These are phyloP conservation scores for Ceramica pisi DNA, from an alignment of 2,888 invertebrate species.

Conservation along the genomic window DNA sequence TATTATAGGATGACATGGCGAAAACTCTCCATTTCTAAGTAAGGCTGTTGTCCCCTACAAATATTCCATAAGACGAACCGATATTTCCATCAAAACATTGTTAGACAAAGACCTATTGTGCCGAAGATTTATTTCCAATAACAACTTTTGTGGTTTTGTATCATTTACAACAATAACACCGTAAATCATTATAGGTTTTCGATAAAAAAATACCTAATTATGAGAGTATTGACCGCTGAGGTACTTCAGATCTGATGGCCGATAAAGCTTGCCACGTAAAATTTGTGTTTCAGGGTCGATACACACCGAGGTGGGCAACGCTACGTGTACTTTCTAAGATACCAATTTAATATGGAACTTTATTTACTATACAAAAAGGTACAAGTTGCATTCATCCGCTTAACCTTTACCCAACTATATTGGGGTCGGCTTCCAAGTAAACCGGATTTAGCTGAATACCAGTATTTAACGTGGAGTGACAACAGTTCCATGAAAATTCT, in stretches of 20 bases:
- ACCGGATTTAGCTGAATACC: too few species aligned
- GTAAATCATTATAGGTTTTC: slow-evolving; percentile 37
- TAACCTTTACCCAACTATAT: too few species aligned
- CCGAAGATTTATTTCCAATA: slow-evolving; percentile 49
- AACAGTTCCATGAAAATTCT: too few species aligned
- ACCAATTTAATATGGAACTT: not conserved
- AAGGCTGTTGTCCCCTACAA: slow-evolving; percentile 11
- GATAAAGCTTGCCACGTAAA: slow-evolving; percentile 20
- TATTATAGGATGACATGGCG: not conserved
- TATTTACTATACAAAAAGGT: not conserved
- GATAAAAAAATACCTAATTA: slow-evolving; percentile 42
- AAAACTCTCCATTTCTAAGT: not conserved
- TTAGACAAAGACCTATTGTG: slow-evolving; percentile 26
- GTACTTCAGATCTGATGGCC: slow-evolving; percentile 21
- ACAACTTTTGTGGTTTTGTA: slow-evolving; percentile 31
- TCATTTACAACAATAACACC: slow-evolving; percentile 35
- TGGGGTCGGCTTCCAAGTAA: too few species aligned
- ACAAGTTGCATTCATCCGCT: too few species aligned
- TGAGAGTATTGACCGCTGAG: slow-evolving; percentile 9
- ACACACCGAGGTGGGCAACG: not conserved
- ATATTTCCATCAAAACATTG: slow-evolving; percentile 26
- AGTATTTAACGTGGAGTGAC: too few species aligned
- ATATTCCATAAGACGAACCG: slow-evolving; percentile 14
- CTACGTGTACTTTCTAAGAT: not conserved
- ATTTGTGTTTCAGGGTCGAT: not conserved